These are phyloP conservation scores for Campodea augens DNA, from an alignment of 1,140 invertebrate species.

Conservation along the genomic window DNA sequence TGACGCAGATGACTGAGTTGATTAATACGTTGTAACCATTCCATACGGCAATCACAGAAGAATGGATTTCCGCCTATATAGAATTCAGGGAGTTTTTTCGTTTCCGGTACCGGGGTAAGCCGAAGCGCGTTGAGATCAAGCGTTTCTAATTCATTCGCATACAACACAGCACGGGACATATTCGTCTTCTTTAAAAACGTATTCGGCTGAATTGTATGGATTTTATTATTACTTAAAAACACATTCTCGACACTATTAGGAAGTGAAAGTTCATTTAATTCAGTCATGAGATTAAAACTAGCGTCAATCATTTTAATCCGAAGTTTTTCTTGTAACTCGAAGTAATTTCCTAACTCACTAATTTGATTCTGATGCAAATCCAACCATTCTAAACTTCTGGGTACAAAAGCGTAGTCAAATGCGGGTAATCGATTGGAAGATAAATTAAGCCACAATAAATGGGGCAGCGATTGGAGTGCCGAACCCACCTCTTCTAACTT, in stretches of 20 bases:
- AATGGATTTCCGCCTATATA: constrained; percentile 77
- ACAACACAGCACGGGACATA: constrained; percentile 68
- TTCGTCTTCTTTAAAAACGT: constrained; percentile 69
- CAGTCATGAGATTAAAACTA: constrained; percentile 65
- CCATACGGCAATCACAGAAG: constrained; percentile 79
- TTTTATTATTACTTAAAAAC: constrained; percentile 76
- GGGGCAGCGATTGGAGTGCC: constrained; percentile 56
- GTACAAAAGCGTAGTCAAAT: constrained; percentile 79
- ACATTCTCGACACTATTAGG: constrained; percentile 75
- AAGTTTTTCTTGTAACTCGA: constrained; percentile 52
- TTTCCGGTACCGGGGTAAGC: constrained; percentile 43
- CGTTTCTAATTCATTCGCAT: constrained; percentile 62
- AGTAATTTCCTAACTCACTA: constrained; percentile 65
- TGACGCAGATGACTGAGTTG: constrained; percentile 45
- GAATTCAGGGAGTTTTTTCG: constrained; percentile 56
- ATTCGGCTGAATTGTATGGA: constrained; percentile 53
- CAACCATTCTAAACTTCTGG: constrained; percentile 68
- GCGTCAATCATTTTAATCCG: constrained; percentile 64
- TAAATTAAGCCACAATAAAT: constrained; percentile 67
- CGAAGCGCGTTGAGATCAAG: constrained; percentile 60
- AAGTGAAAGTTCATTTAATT: constrained; percentile 55
- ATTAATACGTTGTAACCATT: constrained; percentile 73
- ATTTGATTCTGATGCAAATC: constrained; percentile 77
- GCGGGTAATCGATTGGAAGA: constrained; percentile 69
- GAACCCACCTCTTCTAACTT: constrained; percentile 70